Percentiles rank a stretch among this genome's conserved stretches.
These are phyloP conservation scores for Parochlus steinenii DNA, from an alignment of 2,888 invertebrate genomes.

Conservation along the genomic window DNA sequence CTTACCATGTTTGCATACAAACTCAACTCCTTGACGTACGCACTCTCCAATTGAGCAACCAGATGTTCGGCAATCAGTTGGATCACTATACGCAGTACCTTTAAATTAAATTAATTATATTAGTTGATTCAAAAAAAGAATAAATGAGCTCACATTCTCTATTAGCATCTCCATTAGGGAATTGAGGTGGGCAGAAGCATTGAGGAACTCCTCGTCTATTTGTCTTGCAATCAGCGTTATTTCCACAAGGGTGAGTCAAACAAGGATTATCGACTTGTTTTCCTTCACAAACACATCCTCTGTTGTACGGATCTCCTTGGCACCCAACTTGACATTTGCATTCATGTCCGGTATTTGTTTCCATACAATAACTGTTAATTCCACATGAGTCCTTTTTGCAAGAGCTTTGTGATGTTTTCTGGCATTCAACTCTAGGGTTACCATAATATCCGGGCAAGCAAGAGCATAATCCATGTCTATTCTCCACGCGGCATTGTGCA, in stretches of 20 bases:
- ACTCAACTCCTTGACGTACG: slow-evolving; percentile 66
- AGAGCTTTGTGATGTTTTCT: slow-evolving; percentile 48
- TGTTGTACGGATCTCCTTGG: slow-evolving; percentile 63
- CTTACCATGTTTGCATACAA: slow-evolving; percentile 39
- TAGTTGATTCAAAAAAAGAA: background rate
- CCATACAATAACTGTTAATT: slow-evolving; percentile 63
- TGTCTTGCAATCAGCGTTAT: slow-evolving; percentile 64
- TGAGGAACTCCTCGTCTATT: slow-evolving; percentile 47
- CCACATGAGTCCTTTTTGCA: slow-evolving; percentile 75
- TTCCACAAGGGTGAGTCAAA: slow-evolving; percentile 60
- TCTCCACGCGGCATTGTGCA: slow-evolving; percentile 66
- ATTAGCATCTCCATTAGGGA: slow-evolving; percentile 70
- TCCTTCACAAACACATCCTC: slow-evolving; percentile 61
- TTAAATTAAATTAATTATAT: slow-evolving; percentile 7
- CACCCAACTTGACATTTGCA: slow-evolving; percentile 69
- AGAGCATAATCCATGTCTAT: slow-evolving; percentile 57
- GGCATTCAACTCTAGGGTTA: slow-evolving; percentile 51
- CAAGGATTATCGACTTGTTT: slow-evolving; percentile 55
- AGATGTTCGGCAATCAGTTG: slow-evolving; percentile 62
- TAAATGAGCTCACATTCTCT: slow-evolving; percentile 55
- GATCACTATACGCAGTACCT: slow-evolving; percentile 35
- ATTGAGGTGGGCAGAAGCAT: slow-evolving; percentile 70
- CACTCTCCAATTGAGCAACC: slow-evolving; percentile 75
- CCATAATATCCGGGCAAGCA: slow-evolving; percentile 60
- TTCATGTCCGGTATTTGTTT: slow-evolving; percentile 59